These are phyloP conservation scores for Drosophila novamexicana DNA, from an alignment of 1,140 invertebrate species.

Conservation along the genomic window DNA sequence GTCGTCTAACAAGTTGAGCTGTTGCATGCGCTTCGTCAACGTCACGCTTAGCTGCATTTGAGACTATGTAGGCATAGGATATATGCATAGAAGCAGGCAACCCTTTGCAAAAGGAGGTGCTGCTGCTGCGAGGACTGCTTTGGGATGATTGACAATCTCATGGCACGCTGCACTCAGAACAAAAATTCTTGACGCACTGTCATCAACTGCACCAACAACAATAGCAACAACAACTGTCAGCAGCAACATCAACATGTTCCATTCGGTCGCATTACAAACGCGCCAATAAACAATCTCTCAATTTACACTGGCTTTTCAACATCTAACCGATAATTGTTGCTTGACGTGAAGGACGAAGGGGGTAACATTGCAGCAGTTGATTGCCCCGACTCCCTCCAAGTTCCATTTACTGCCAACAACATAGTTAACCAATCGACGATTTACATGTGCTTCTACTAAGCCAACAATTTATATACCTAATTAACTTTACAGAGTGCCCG, in stretches of 20 bases:
- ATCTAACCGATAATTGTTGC: not conserved
- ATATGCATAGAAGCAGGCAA: slow-evolving; percentile 32
- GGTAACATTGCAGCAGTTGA: slow-evolving; percentile 2
- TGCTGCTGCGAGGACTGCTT: not conserved
- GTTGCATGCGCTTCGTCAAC: slow-evolving; percentile 79
- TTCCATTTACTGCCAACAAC: slow-evolving; percentile 1
- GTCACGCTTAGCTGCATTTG: slow-evolving; percentile 76
- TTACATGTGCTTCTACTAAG: slow-evolving; percentile 22
- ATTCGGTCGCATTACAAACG: slow-evolving; percentile 12
- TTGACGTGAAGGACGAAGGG: too few relatives aligned
- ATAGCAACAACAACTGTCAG: slow-evolving; percentile 15
- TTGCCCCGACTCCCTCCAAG: not conserved
- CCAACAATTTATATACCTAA: not conserved
- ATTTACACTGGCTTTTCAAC: slow-evolving; percentile 47
- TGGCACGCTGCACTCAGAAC: slow-evolving; percentile 22
- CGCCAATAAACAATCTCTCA: slow-evolving; percentile 46
- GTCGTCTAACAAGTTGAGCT: slow-evolving; percentile 67
- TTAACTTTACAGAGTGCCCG: not conserved
- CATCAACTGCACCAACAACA: slow-evolving; percentile 13
- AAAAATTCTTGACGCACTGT: slow-evolving; percentile 3
- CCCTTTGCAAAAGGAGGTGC: not conserved
- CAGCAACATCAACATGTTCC: slow-evolving; percentile 25
- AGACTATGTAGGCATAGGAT: slow-evolving; percentile 67
- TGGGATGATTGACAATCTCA: not conserved
- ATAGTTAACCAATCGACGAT: slow-evolving; percentile 20